phyloP scores from a whole-genome alignment of 2,113 vertebrate genomes.

The Labeo catla region DNA sequence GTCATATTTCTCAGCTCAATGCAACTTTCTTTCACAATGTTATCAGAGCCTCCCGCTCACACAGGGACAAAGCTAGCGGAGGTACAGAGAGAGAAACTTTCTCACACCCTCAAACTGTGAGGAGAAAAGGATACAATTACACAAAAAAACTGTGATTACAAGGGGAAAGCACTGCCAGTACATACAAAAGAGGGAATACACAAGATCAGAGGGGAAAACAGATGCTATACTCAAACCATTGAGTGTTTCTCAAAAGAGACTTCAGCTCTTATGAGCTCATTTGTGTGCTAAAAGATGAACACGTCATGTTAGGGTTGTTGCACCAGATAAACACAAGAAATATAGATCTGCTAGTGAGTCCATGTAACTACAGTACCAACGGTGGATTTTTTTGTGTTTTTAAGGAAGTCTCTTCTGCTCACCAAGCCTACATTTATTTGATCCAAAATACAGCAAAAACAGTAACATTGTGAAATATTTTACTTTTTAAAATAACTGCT shows the following conservation, averaged over 20 bases:
- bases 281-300: neutral
- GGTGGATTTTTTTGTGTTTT: too few species aligned
- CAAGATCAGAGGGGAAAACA: neutral
- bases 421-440: too few species aligned
- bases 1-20: conserved; percentile 70
- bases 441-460: too few species aligned
- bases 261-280: neutral
- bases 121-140: conserved; percentile 25
- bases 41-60: conserved; percentile 49
- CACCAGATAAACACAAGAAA: neutral
- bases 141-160: conserved; percentile 34
- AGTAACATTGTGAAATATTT: too few species aligned
- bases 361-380: neutral
- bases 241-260: neutral
- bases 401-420: too few species aligned
- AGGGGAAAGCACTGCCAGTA: neutral
- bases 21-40: conserved; percentile 54
- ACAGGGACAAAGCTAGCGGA: conserved; percentile 33
- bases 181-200: neutral
- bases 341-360: neutral
- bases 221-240: neutral
- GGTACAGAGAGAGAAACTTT: conserved; percentile 35
- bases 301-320: neutral
- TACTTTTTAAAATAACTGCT: too few species aligned
- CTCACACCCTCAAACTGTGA: conserved; percentile 44